Evolutionary conservation across 1,140 invertebrate species (phyloP).

Genomic region (Drosophila santomea): DNA sequence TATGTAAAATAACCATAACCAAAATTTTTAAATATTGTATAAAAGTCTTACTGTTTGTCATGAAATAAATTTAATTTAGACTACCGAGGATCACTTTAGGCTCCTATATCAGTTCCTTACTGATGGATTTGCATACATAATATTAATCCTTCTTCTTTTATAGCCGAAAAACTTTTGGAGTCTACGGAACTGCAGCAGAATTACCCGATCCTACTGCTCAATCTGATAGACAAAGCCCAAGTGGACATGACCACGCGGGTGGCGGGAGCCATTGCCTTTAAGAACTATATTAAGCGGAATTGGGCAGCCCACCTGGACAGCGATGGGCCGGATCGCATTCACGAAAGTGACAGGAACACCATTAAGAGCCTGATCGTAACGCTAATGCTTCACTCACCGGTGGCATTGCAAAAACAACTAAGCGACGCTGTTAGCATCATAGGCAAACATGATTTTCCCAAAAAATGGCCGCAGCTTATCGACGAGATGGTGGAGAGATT

Average conservation of each 20-base stretch:
- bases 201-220: conserved; percentile 94
- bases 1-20: too few species aligned
- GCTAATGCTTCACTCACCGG: conserved; percentile 96
- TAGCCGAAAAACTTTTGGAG: conserved; percentile 97
- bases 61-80: too few species aligned
- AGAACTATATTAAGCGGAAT: conserved; percentile 98
- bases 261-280: conserved; percentile 96
- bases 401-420: conserved; percentile 96
- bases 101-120: not conserved
- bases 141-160: conserved; percentile 52
- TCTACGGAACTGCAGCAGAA: conserved; percentile 95
- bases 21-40: too few species aligned
- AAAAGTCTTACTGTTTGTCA: too few species aligned
- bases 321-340: conserved; percentile 92
- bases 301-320: conserved; percentile 91
- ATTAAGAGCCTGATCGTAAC: conserved; percentile 95
- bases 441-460: conserved; percentile 96
- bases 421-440: conserved; percentile 98
- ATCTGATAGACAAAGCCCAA: conserved; percentile 92
- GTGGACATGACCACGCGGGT: conserved; percentile 93
- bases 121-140: not conserved
- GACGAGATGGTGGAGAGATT: conserved; percentile 97
- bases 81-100: too few species aligned
- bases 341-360: conserved; percentile 90
- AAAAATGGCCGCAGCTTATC: conserved; percentile 96